Base-by-base conservation (phyloP, 2,113 vertebrate species). In the Laticauda colubrina region DNA sequence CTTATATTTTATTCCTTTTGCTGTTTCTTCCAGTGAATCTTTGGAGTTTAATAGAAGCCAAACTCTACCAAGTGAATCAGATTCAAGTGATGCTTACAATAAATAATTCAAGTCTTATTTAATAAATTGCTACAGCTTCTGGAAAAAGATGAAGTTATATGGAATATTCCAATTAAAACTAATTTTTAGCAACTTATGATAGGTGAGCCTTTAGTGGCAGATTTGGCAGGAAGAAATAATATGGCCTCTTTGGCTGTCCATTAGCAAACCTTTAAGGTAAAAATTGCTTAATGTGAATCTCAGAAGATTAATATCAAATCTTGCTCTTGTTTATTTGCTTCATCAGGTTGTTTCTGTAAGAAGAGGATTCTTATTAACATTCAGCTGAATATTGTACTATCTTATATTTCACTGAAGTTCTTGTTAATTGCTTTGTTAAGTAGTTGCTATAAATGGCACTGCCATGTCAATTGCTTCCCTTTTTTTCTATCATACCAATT, bases 1-100 rank as follows among this genome's bases (percentile, higher is more conserved):
- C 91, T 69, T 61, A 64, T 88, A 89, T 94, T 96, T 91, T 45
- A 45, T 56, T 91, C 92, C 91, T 92, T 91, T 94, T 87, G 85
- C 89, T 64, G 75, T 91, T 93, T 91, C 43, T 93, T 94, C 93
- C 89, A 86, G 9, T 91, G 91, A 39, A 89, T 56, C 91, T 45
- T 2, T 0, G 57, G 15, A 54, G 87, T 75, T 91, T 56, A 91
- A 91, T 91, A 94, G 94, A 87, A 59, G 87, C 29, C 15, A 3
- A 6, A 92, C 90, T 2, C 86, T 91, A 5, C 87, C 21, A 26
- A 86, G 11, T 11, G 54, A 89, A 75, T 1, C 56, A 81, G 81
- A 88, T 53, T 21, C 8, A 54, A 54, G n/a, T 34, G 57, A 91
- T 43, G 26, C 39, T 43, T 55, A 34, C 18, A 53, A 51, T 43